Conservation (phyloP, 2,888 invertebrate genomes). For the Metopia argyrocephala region DNA sequence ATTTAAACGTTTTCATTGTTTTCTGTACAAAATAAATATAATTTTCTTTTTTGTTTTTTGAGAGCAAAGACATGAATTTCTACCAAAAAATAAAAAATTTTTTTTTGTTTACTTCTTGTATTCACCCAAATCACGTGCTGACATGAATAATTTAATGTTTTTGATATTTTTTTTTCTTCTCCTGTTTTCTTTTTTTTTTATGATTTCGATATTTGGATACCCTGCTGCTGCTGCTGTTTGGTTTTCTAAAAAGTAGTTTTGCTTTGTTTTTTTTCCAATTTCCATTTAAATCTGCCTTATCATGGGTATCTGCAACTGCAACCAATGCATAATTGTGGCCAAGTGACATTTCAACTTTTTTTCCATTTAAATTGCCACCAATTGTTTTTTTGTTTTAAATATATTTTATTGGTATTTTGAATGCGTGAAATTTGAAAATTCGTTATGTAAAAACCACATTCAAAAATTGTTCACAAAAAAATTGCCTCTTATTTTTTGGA, state of each 20-base stretch:
- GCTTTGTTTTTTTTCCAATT: not conserved
- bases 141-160: conserved; percentile 64
- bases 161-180: conserved; percentile 19
- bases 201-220: no score
- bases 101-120: not conserved
- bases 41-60: conserved; percentile 16
- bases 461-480: conserved; percentile 3
- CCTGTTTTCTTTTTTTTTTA: no score
- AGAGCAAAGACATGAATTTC: conserved; percentile 28
- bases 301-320: conserved; percentile 45
- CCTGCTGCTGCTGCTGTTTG: conserved; percentile 6
- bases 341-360: conserved; percentile 63
- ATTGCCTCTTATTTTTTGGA: conserved; percentile 7
- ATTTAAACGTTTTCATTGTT: conserved; percentile 57
- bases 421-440: conserved; percentile 56
- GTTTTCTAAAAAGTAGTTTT: not conserved
- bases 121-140: conserved; percentile 65
- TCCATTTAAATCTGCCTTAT: conserved; percentile 10
- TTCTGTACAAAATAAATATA: not conserved
- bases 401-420: conserved; percentile 19
- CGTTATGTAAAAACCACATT: conserved; percentile 27
- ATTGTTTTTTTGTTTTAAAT: not conserved
- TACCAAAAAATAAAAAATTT: conserved; percentile 19
- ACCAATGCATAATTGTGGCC: conserved; percentile 60
- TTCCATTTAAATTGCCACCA: not conserved